These are phyloP conservation scores for Malurus cyaneus DNA, from an alignment of 2,113 vertebrate genomes.

Conservation along the genomic window DNA sequence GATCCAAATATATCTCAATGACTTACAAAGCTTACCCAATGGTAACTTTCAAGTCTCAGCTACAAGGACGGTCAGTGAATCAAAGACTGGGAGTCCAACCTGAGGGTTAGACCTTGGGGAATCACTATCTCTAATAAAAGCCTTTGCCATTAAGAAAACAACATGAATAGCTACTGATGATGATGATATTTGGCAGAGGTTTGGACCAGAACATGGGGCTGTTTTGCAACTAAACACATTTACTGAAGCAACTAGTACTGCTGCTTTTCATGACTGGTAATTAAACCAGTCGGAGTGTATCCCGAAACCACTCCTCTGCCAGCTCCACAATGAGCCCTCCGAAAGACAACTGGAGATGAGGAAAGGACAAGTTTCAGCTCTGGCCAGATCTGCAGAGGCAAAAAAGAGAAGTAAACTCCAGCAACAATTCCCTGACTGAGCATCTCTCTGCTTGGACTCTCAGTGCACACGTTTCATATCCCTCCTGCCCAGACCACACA, in stretches of 20 bases:
- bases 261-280: neutral
- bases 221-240: neutral
- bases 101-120: neutral
- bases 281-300: neutral
- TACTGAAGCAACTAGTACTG: neutral
- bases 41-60: neutral
- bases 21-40: neutral
- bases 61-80: neutral
- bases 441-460: neutral
- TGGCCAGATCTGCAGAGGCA: neutral
- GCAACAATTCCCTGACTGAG: neutral
- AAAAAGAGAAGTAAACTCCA: neutral
- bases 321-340: neutral
- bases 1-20: neutral
- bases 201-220: accelerated
- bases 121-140: neutral
- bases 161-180: neutral
- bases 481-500: neutral
- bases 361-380: neutral
- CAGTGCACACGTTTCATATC: neutral
- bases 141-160: neutral
- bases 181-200: neutral
- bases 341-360: neutral
- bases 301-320: neutral
- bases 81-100: neutral